Evolutionary conservation across 2,797 vertebrate species (phyloP), one percentile per base, ranked within the genome.

Genomic region (Syngnathus acus): DNA sequence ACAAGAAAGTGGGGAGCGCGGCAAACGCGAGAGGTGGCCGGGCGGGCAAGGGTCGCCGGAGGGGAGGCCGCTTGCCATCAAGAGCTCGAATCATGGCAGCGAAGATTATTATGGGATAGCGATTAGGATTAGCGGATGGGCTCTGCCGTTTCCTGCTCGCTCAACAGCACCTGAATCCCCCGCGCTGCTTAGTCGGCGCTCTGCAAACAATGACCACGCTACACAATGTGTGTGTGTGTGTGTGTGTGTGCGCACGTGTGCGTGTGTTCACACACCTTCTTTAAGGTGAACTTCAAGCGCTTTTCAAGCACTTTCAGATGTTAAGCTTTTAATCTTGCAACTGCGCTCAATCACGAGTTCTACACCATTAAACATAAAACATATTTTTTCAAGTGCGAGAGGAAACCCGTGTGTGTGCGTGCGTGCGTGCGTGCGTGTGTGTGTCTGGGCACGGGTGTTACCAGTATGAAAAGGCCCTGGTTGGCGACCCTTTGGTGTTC

Each of bases 381-480:
- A 6, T 47, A 17, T 17, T 43, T 43, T 43, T 48, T 48, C 45
- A 48, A 48, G 45, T 48, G 6, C 16, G 7, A 16, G 16, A 48
- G 45, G 45, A 19, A 48, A 48, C 14, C 45, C 26, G 1, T 26
- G 26, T 9, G 40, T 8, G 21, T 45, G 66, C 1, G 8, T 9
- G 40, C 4, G 45, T 5, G 53, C 72, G 42, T 66, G 9, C 71
- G 37, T 61, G 37, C 62, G 60, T 47, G 47, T 9, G 62, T 23
- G 53, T 13, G 45, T 37, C 32, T 32, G 39, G 10, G 13, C 11
- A 6, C 23, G 62, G 62, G 67, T 47, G 91, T 94, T 87, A 99
- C 97, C 93, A 99, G 91, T 86, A 99, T 98, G 86, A 99, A 98
- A 82, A 99, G 95, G 83, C 91, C 93, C 84, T 98, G 80, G 78